A percentile compares a stretch with the other conserved stretches of the same genome.
These are phyloP conservation scores for Pachypsylla venusta DNA, from an alignment of 1,140 invertebrate genomes.

Conservation along the genomic window DNA sequence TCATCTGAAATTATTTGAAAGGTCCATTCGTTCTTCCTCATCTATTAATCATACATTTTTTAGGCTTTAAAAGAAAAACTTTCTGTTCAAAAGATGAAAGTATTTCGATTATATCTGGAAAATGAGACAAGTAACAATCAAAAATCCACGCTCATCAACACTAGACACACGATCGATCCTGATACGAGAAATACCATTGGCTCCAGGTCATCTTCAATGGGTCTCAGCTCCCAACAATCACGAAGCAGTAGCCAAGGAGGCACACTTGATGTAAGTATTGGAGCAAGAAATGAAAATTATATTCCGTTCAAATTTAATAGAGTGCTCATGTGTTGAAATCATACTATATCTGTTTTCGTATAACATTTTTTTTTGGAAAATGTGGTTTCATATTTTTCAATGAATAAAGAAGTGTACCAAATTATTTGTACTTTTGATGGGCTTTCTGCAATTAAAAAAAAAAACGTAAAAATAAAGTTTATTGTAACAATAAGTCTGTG, in stretches of 20 bases:
- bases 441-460: neutral
- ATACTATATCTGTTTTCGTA: no score
- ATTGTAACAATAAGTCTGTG: no score
- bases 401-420: neutral
- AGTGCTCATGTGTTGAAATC: neutral
- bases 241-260: neutral
- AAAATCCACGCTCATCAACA: constrained; percentile 3
- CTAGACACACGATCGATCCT: neutral
- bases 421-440: neutral
- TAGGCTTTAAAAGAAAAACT: no score
- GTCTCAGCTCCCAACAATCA: neutral
- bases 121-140: neutral
- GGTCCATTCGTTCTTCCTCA: no score
- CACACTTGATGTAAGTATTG: neutral
- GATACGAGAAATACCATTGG: constrained; percentile 1
- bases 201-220: no score
- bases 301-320: neutral
- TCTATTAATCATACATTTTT: no score
- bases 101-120: neutral
- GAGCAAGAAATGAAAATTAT: neutral
- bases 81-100: constrained; percentile 6
- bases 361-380: no score
- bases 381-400: neutral
- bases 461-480: neutral
- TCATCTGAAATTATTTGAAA: no score